Base-by-base conservation (phyloP, 2,113 vertebrate genomes). In the Melanerpes formicivorus region DNA sequence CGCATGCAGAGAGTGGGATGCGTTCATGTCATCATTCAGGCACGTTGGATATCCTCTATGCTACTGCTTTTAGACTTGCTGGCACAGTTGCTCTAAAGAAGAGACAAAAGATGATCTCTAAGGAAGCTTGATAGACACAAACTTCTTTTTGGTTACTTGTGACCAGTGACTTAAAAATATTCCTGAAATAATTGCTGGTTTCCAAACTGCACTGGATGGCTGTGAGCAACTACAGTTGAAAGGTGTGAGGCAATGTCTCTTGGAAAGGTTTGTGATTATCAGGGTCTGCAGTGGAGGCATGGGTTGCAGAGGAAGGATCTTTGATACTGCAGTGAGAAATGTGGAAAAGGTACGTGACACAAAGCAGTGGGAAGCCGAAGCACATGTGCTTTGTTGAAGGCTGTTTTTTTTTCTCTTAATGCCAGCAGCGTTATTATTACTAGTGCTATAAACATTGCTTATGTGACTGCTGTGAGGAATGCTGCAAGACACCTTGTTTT, bases 261-360 rank as follows among this genome's bases (percentile, higher is more conserved):
- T 78, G n/a, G 14, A 52, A 25, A 52, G 22, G 50, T 52, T 52
- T 52, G 22, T 23, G 50, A 6, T 52, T 52, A 50, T 22, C 21
- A 52, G 50, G 6, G 37, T 56, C 66, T 70, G 71, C 37, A 52
- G 29, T 25, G 29, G 29, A 65, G 50, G 32, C 21, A 29, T 74
- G 50, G 10, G 40, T 69, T 65, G 62, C 60, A 37, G 34, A 42
- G 25, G 27, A 52, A 17, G 9, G 6, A 40, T 84, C 60, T 48
- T 29, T 50, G 64, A 59, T 69, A 2, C 46, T n/a, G 4, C 0
- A 0, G 22, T 66, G 23, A 54, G 54, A 46, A 90, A 66, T 0
- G 2, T 52, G 52, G 26, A 62, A 48, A 87, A 34, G 17, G 27
- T 58, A 5, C 1, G 0, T 71, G 22, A 37, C 14, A 3, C 3